phyloP scores from a whole-genome alignment of 2,113 vertebrate genomes.

The Deroptyus accipitrinus region DNA sequence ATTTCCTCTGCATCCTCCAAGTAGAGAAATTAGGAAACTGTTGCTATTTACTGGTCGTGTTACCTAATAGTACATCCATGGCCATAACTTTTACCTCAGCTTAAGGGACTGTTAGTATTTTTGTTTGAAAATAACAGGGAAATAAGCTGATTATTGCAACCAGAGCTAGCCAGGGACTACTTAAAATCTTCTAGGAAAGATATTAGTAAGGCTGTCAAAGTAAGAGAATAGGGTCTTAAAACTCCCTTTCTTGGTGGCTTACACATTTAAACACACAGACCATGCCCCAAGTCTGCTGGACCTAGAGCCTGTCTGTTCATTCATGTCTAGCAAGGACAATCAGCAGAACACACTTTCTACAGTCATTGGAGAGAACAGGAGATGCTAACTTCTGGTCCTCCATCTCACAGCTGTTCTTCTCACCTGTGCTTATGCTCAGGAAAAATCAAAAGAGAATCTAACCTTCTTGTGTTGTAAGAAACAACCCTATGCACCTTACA shows the following conservation, averaged over 20 bases:
- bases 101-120: not conserved
- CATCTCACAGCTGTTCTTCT: not conserved
- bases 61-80: not conserved
- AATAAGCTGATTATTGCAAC: conserved; percentile 19
- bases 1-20: not conserved
- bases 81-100: not conserved
- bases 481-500: not conserved
- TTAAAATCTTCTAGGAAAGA: not conserved
- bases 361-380: not conserved
- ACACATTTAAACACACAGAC: not conserved
- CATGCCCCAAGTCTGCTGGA: not conserved
- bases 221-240: not conserved
- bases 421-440: not conserved
- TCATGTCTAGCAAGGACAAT: not conserved
- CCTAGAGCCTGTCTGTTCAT: not conserved
- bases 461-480: not conserved
- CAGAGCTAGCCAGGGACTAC: not conserved
- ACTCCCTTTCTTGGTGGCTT: not conserved
- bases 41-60: conserved; percentile 5
- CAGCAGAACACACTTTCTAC: not conserved
- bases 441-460: not conserved
- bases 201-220: not conserved
- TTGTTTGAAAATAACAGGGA: conserved; percentile 31
- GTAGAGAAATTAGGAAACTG: not conserved
- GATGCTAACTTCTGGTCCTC: not conserved